Conservation (phyloP, 2,113 vertebrate genomes). For the Equus przewalskii region DNA sequence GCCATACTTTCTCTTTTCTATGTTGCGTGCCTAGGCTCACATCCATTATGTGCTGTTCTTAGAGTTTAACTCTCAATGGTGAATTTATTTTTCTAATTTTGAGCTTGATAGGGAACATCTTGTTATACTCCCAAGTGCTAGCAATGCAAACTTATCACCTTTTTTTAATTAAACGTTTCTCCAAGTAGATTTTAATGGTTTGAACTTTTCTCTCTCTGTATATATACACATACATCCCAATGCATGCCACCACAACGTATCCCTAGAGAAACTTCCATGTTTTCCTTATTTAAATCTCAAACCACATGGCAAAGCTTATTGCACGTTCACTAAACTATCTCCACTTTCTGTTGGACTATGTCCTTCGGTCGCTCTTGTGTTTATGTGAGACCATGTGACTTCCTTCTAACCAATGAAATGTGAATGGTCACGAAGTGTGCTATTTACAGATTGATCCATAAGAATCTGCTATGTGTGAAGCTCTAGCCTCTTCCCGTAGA, state of each 20-base stretch:
- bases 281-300: neutral
- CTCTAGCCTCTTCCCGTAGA: neutral
- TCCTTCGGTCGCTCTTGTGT: neutral
- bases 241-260: neutral
- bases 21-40: neutral
- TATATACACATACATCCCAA: neutral
- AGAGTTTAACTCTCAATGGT: neutral
- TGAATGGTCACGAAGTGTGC: neutral
- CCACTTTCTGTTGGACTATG: neutral
- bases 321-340: neutral
- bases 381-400: neutral
- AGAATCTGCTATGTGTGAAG: neutral
- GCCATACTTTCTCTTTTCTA: neutral
- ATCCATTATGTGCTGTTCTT: neutral
- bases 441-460: neutral
- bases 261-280: neutral
- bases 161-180: neutral
- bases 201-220: neutral
- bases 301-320: neutral
- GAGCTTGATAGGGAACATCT: neutral
- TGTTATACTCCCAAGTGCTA: neutral
- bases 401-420: neutral
- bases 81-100: neutral
- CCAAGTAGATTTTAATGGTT: neutral
- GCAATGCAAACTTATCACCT: neutral